Evolutionary conservation across 2,888 invertebrate species (phyloP), one percentile per base, ranked within the genome.

Genomic region (Chymomyza fuscimana): DNA sequence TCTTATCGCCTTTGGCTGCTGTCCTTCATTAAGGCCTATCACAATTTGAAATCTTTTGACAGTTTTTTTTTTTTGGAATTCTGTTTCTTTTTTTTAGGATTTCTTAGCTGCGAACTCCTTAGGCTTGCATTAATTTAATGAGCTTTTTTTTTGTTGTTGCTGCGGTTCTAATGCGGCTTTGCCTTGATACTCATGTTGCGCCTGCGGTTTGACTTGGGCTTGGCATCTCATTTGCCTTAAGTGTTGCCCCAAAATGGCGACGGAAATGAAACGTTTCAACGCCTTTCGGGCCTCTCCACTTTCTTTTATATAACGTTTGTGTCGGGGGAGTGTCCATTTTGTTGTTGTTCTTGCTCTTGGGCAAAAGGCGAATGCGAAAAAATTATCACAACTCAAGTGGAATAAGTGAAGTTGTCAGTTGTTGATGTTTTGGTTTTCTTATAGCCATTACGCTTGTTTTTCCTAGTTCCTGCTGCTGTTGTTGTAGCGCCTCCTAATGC

Each of bases 401-500:
- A 83, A 86, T 83, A 86, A 83, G 84, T 82, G 76, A 82, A 86
- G 73, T 79, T 82, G 84, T 83, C 84, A 84, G 86, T 75, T 71
- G 84, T 79, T 79, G 77, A 75, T 79, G 79, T 74, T 79, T 72
- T 71, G 71, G 74, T 79, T 76, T 78, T 58, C 67, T 76, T 76
- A 73, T 46, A 12, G 40, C 40, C 12, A 46, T 46, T 46, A 46
- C 40, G 40, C 40, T 10, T 46, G 40, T 46, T 46, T 46, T 46
- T 10, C 4, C 40, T 58, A 25, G 58, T 19, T 25, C 25, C 25
- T 25, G 25, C 25, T 25, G 25, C 25, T 51, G 50, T 54, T 68
- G 52, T 81, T 73, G 62, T 19, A 19, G 19, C 2, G 19, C 19
- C 19, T 19, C 19, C 59, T 50, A 59, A 67, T 67, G 67, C 61